A percentile compares a stretch with the other conserved stretches of the same genome.
Conservation (phyloP, 2,888 invertebrate genomes). For the Camponotus fellah region DNA sequence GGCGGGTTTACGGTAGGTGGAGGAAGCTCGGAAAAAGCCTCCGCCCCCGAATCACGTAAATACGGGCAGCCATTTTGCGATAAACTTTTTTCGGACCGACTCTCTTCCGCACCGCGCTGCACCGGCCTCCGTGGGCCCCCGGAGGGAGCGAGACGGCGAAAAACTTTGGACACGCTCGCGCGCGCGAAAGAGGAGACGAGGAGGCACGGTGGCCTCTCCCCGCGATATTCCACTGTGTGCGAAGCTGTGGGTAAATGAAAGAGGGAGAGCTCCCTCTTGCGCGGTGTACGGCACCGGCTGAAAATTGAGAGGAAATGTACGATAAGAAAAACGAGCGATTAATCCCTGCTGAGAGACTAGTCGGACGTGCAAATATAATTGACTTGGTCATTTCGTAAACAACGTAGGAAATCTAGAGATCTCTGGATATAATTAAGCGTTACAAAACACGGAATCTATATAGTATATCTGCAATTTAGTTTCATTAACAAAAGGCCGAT, state of each 20-base stretch:
- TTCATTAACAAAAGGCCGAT: neutral
- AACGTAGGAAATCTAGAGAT: neutral
- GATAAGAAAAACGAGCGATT: conserved; percentile 67
- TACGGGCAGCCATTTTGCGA: conserved; percentile 85
- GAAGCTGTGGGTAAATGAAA: conserved; percentile 62
- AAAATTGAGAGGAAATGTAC: conserved; percentile 34
- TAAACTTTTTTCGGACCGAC: conserved; percentile 77
- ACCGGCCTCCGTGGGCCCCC: conserved; percentile 3
- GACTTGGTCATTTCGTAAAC: neutral
- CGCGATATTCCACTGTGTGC: conserved; percentile 72
- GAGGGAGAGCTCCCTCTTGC: conserved; percentile 40
- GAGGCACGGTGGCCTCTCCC: conserved; percentile 70
- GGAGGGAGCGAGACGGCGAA: conserved; percentile 68
- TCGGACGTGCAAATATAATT: conserved; percentile 33
- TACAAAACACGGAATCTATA: neutral
- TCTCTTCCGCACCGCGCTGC: conserved; percentile 61
- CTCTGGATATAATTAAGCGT: neutral
- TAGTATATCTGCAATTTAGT: neutral
- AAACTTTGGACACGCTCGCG: conserved; percentile 83
- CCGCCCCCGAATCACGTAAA: conserved; percentile 85
- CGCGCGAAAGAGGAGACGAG: conserved; percentile 75
- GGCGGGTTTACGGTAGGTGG: conserved; percentile 60
- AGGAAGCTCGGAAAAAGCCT: conserved; percentile 76
- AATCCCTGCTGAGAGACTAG: conserved; percentile 70
- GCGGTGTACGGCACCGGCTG: conserved; percentile 7